These are phyloP conservation scores for Panurus biarmicus DNA, from an alignment of 2,113 vertebrate genomes.

Conservation along the genomic window DNA sequence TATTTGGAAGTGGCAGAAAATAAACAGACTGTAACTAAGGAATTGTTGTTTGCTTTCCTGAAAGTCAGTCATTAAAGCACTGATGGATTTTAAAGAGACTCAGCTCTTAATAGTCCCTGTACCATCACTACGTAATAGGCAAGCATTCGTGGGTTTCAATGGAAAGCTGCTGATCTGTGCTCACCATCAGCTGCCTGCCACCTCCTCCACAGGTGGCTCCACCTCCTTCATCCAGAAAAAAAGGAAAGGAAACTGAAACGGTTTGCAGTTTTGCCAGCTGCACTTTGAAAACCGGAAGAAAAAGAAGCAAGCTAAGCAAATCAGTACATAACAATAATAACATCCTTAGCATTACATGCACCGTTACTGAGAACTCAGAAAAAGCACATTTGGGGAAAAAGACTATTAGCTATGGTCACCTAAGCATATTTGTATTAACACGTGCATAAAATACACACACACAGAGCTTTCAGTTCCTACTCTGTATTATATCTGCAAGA, in stretches of 20 bases:
- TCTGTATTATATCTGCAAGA: neutral
- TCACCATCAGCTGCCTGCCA: neutral
- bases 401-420: neutral
- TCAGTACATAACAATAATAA: neutral
- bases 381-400: neutral
- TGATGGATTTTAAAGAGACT: neutral
- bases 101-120: neutral
- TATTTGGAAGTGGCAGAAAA: neutral
- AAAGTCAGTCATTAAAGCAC: neutral
- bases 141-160: neutral
- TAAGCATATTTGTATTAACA: neutral
- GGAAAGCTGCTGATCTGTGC: neutral
- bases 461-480: neutral
- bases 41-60: neutral
- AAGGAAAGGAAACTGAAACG: neutral
- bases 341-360: neutral
- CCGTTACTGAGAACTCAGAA: neutral
- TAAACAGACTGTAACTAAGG: neutral
- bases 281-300: neutral
- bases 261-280: neutral
- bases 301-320: neutral
- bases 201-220: neutral
- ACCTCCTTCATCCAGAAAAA: neutral
- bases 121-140: neutral
- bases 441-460: neutral